Conservation (phyloP, 1,140 invertebrate species). For the Drosophila oshimai region DNA sequence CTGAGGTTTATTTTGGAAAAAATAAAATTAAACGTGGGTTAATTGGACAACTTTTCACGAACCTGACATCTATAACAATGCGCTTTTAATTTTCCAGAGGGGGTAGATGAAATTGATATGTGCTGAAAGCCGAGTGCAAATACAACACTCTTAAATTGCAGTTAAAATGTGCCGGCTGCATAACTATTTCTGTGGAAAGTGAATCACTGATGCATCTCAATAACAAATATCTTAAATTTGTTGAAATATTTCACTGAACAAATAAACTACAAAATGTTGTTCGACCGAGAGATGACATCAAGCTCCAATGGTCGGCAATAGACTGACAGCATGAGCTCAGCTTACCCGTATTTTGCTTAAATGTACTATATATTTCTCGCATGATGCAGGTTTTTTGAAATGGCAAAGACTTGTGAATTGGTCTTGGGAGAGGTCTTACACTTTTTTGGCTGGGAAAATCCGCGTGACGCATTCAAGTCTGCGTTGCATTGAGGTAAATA, state of each 20-base stretch:
- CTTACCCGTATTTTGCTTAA: background rate
- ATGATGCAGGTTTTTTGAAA: slow-evolving; percentile 12
- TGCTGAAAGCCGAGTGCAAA: background rate
- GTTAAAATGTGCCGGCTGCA: no score
- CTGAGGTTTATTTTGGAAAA: no score
- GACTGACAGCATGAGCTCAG: slow-evolving; percentile 16
- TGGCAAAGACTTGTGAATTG: slow-evolving; percentile 20
- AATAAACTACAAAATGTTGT: background rate
- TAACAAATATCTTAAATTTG: no score
- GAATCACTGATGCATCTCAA: background rate
- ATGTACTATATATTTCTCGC: slow-evolving; percentile 1
- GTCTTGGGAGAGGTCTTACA: slow-evolving; percentile 1
- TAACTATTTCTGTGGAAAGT: background rate
- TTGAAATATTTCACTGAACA: background rate
- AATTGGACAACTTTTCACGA: background rate
- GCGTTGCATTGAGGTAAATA: slow-evolving; percentile 17
- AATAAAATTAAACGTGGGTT: background rate
- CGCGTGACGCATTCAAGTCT: slow-evolving; percentile 3
- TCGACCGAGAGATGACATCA: slow-evolving; percentile 1
- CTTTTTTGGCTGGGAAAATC: slow-evolving; percentile 10
- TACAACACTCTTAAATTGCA: background rate
- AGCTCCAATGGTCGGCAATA: background rate
- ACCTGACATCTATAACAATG: background rate
- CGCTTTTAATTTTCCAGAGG: background rate
- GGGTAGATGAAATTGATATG: background rate